phyloP scores from a whole-genome alignment of 2,797 vertebrate genomes.

The Cyclura pinguis region DNA sequence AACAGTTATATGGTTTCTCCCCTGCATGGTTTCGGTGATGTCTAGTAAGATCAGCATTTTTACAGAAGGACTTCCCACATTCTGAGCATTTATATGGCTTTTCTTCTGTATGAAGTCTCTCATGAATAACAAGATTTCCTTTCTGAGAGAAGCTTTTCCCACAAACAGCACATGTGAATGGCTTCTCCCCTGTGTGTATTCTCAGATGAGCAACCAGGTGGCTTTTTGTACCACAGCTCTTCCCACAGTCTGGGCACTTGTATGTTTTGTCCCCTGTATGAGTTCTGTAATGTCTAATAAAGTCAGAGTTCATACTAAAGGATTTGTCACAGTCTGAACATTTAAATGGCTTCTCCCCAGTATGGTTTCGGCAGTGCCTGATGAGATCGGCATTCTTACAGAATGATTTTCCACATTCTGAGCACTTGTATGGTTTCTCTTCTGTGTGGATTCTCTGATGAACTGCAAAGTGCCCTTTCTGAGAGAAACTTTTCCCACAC shows the following conservation, averaged over 20 bases:
- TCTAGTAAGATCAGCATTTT: slow-evolving; percentile 56
- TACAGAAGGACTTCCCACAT: slow-evolving; percentile 70
- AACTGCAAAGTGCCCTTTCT: too few relatives aligned
- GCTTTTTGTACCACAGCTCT: slow-evolving; percentile 11
- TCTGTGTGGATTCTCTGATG: too few relatives aligned
- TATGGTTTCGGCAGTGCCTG: background rate
- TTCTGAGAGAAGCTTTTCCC: slow-evolving; percentile 50
- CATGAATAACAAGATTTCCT: slow-evolving; percentile 60
- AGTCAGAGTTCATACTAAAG: background rate
- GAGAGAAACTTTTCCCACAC: too few relatives aligned
- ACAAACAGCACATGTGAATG: background rate
- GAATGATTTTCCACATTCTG: background rate
- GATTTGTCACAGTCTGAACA: background rate
- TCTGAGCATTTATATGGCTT: slow-evolving; percentile 62
- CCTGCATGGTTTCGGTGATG: background rate
- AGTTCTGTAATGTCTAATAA: background rate
- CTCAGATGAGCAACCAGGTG: slow-evolving; percentile 18
- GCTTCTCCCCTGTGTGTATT: slow-evolving; percentile 21
- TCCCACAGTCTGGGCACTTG: slow-evolving; percentile 4
- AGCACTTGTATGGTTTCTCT: background rate
- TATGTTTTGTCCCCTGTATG: background rate
- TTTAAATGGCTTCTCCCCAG: background rate
- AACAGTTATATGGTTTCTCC: background rate
- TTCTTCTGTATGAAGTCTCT: slow-evolving; percentile 64
- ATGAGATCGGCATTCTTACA: background rate